Evolutionary conservation across 2,797 vertebrate genomes (phyloP), one percentile per base, ranked within the genome.

Genomic region (Erethizon dorsatum): DNA sequence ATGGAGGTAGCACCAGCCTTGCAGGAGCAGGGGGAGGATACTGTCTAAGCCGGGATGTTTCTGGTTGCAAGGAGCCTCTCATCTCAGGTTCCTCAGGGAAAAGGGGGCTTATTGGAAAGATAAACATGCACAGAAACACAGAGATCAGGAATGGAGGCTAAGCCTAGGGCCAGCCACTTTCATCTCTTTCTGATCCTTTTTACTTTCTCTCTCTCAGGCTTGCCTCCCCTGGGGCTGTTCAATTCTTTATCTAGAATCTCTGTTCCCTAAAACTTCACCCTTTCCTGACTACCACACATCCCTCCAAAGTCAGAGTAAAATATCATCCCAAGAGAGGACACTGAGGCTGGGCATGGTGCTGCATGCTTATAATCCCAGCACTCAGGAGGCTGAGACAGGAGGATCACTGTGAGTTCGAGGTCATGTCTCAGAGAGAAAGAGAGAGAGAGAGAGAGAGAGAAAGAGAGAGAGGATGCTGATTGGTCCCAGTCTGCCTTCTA

Each of bases 101-200:
- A 94, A 65, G 28, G 89, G 59, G 52, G 57, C 52, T 95, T 95
- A 92, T 67, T 86, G 94, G 94, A 77, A 95, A 95, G 61, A 95
- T 83, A 95, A 97, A 95, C 86, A 90, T 2, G 1, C 87, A 78
- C 14, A 84, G 95, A 94, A 86, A 85, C 31, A 18, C 63, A 94
- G 92, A 95, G 22, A 26, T 77, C 67, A 89, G 86, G 83, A 95
- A 94, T 47, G 5, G 71, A 97, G 75, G 87, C 67, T 22, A 79
- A 94, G 65, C 67, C 80, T 31, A 82, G 67, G 80, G 45, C 83
- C 45, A 28, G 57, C 54, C 45, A 56, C 45, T 78, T 94, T 94
- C 71, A 96, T 92, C 73, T 95, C 67, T 45, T 83, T 73, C 31
- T 71, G 37, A 33, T 86, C 50, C 37, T 59, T 33, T 82, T 79